phyloP scores from a whole-genome alignment of 2,888 invertebrate species.

The Pycnomerus fuliginosus region DNA sequence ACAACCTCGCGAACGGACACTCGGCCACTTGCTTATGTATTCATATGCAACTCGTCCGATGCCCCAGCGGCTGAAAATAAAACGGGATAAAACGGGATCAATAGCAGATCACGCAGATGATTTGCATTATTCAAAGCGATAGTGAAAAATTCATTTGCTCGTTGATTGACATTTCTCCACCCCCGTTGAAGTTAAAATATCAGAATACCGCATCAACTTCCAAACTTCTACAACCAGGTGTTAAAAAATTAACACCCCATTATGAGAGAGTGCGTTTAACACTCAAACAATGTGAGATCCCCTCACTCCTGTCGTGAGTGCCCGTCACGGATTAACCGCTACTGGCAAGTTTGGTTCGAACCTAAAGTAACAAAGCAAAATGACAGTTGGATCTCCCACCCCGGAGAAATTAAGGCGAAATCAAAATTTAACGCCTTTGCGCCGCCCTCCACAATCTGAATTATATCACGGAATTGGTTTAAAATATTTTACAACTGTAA shows the following conservation, averaged over 20 bases:
- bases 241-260: constrained; percentile 49
- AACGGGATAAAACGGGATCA: constrained; percentile 13
- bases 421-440: no score
- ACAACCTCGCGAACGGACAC: constrained; percentile 43
- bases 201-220: constrained; percentile 34
- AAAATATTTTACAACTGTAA: no score
- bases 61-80: no score
- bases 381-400: constrained; percentile 18
- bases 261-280: constrained; percentile 45
- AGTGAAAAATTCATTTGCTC: constrained; percentile 27
- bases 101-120: constrained; percentile 22
- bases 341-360: constrained; percentile 11
- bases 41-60: constrained; percentile 49
- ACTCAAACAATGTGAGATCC: constrained; percentile 34
- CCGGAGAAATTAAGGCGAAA: no score
- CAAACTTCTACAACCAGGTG: constrained; percentile 42
- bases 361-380: constrained; percentile 21
- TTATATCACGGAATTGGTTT: no score
- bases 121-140: constrained; percentile 15
- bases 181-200: constrained; percentile 26
- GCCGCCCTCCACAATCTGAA: no score
- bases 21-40: constrained; percentile 52
- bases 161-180: constrained; percentile 40
- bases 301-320: constrained; percentile 9
- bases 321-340: constrained; percentile 15